Percentiles rank a stretch among this genome's conserved stretches.
These are phyloP conservation scores for Synanthedon vespiformis DNA, from an alignment of 2,888 invertebrate species.

Conservation along the genomic window DNA sequence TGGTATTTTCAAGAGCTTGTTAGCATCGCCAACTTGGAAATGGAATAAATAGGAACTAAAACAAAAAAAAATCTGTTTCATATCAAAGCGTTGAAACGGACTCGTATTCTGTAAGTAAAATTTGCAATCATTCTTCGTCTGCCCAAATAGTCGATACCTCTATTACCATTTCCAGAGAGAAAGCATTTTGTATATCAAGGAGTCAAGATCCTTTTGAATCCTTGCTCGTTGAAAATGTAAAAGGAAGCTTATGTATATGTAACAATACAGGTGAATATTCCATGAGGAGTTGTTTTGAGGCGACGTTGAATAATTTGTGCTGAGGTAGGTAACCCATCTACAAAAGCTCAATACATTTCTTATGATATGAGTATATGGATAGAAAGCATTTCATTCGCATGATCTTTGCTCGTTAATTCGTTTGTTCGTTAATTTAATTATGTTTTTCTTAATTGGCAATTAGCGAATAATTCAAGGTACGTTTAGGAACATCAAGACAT, in stretches of 20 bases:
- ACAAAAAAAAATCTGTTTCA: slow-evolving; percentile 32
- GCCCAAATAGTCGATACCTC: slow-evolving; percentile 28
- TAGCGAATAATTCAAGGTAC: no score
- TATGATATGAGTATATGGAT: not conserved
- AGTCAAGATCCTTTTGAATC: slow-evolving; percentile 3
- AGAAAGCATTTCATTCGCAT: no score
- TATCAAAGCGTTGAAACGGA: slow-evolving; percentile 39
- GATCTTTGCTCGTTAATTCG: no score
- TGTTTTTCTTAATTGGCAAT: no score
- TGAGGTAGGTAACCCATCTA: not conserved
- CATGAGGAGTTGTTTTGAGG: not conserved
- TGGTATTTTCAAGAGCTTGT: slow-evolving; percentile 43
- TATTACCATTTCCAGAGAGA: slow-evolving; percentile 28
- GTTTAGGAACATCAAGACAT: no score
- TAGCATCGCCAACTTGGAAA: slow-evolving; percentile 26
- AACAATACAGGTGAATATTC: not conserved
- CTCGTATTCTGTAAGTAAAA: slow-evolving; percentile 42
- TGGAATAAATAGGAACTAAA: slow-evolving; percentile 31
- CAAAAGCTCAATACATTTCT: slow-evolving; percentile 5
- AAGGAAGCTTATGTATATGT: not conserved
- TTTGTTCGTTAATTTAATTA: no score
- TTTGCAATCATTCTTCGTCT: slow-evolving; percentile 43
- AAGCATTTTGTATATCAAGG: slow-evolving; percentile 13
- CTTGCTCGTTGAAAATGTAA: not conserved
- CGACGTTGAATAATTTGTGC: slow-evolving; percentile 3